A percentile compares a stretch with the other conserved stretches of the same genome.
These are phyloP conservation scores for Clunio marinus DNA, from an alignment of 2,888 invertebrate genomes.

Conservation along the genomic window DNA sequence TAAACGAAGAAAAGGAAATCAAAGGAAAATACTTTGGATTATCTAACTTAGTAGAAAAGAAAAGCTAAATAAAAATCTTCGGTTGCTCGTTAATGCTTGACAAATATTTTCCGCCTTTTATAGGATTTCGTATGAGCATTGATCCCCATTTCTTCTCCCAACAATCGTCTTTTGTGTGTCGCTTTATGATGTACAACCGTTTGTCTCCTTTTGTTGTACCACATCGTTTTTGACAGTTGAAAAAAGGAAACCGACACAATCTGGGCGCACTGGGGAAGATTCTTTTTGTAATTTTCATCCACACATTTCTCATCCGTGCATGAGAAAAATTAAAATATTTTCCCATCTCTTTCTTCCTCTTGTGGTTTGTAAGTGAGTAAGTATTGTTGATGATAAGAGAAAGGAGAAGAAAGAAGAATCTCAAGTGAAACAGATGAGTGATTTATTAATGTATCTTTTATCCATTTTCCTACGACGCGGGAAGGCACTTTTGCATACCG, in stretches of 20 bases:
- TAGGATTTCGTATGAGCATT: conserved; percentile 6
- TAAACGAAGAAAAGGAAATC: not conserved
- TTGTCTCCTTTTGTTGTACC: not conserved
- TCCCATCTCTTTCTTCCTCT: not conserved
- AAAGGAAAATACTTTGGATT: not conserved
- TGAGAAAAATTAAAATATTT: conserved; percentile 9
- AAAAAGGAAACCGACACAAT: not conserved
- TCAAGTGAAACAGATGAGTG: conserved; percentile 20
- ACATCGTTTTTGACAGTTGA: not conserved
- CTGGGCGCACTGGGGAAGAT: not conserved
- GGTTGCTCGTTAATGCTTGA: conserved; percentile 13
- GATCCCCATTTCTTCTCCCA: not conserved
- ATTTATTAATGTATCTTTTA: conserved; percentile 33
- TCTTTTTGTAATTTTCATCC: not conserved
- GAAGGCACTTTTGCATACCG: conserved; percentile 7
- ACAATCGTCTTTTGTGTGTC: not conserved
- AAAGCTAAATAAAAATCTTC: not conserved
- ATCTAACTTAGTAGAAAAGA: conserved; percentile 1
- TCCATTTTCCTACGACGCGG: not conserved
- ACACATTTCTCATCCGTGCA: too few species aligned
- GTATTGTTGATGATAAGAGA: conserved; percentile 11
- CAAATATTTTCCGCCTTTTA: conserved; percentile 31
- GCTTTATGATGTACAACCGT: too few species aligned
- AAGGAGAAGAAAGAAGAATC: conserved; percentile 5
- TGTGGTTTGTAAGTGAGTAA: not conserved